A percentile compares a stretch with the other conserved stretches of the same genome.
Conservation (phyloP, 1,140 invertebrate species). For the Psilanteris sp. region DNA sequence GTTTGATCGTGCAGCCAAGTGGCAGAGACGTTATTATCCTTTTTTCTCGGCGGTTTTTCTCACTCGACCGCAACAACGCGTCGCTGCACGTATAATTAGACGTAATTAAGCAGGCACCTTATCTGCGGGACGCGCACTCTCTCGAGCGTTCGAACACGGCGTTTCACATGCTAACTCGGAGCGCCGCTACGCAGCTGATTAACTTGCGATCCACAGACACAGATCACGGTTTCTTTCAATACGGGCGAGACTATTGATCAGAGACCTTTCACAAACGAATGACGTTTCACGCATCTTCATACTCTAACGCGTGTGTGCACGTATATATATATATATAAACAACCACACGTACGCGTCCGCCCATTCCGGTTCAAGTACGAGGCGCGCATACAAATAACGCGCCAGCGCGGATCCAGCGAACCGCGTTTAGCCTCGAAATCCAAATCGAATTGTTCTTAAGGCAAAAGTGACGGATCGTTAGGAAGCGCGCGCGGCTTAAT, state of each 20-base stretch:
- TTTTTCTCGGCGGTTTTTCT: slow-evolving; percentile 28
- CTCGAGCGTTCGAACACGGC: slow-evolving; percentile 25
- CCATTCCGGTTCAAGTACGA: slow-evolving; percentile 31
- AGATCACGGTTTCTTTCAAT: slow-evolving; percentile 13
- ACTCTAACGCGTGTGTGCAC: background rate
- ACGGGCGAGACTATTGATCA: slow-evolving; percentile 17
- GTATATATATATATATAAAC: no score
- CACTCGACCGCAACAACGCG: slow-evolving; percentile 30
- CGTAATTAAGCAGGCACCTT: slow-evolving; percentile 74
- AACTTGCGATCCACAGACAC: slow-evolving; percentile 41
- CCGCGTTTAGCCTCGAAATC: slow-evolving; percentile 13
- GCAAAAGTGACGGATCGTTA: no score
- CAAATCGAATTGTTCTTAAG: background rate
- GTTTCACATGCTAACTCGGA: slow-evolving; percentile 20
- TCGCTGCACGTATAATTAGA: slow-evolving; percentile 72
- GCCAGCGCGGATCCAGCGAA: slow-evolving; percentile 9
- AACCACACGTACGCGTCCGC: slow-evolving; percentile 8
- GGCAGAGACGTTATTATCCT: slow-evolving; percentile 41
- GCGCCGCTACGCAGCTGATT: slow-evolving; percentile 29
- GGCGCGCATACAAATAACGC: slow-evolving; percentile 19
- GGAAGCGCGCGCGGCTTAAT: slow-evolving; percentile 13
- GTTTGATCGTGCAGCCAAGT: slow-evolving; percentile 58
- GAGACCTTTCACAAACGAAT: slow-evolving; percentile 22
- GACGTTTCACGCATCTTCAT: slow-evolving; percentile 31
- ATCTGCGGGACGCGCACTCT: slow-evolving; percentile 46